Base-by-base conservation (phyloP, 2,888 invertebrate genomes). In the Linnaemya vulpina region DNA sequence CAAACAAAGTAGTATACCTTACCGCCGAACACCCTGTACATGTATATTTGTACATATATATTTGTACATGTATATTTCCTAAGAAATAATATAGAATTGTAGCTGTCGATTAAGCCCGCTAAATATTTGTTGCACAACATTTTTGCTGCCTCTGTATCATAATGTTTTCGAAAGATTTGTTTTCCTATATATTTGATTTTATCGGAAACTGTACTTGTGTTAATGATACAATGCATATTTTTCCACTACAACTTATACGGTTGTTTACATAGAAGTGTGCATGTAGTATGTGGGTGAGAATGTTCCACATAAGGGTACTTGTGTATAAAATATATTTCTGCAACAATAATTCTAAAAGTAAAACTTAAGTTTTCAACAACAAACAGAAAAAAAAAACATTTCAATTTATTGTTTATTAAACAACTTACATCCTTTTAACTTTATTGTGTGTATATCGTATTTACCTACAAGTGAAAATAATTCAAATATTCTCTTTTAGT, bases 261-360 rank as follows among this genome's bases (percentile, higher is more conserved):
- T 25, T 46, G 25, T 43, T 71, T 71, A n/a, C 20, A 30, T 35
- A 17, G 17, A n/a, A 17, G 60, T 35, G 17, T 20, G 17, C 15
- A 38, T 62, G 49, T 30, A 67, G 49, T 30, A 67, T 11, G 5
- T 20, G 25, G n/a, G n/a, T 25, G 17, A 1, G 35, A 5, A 22
- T 43, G 25, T 17, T 49, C 11, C 35, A 17, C 17, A 58, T 25
- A 49, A 62, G 38, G 11, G 40, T 53, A 43, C 63, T 53, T 51
- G 13, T 63, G 53, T 30, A 22, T 17, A 70, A 78, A 58, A 55
- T 46, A 63, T 70, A 73, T 78, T 78, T 83, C 62, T 79, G 75
- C 62, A 79, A 79, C 70, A 79, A 83, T 70, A 58, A 79, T 55
- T 83, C 67, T 46, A 35, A 63, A 63, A 75, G 46, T 68, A 22